Evolutionary conservation across 1,140 invertebrate genomes (phyloP).

Genomic region (Polypedilum pembai): DNA sequence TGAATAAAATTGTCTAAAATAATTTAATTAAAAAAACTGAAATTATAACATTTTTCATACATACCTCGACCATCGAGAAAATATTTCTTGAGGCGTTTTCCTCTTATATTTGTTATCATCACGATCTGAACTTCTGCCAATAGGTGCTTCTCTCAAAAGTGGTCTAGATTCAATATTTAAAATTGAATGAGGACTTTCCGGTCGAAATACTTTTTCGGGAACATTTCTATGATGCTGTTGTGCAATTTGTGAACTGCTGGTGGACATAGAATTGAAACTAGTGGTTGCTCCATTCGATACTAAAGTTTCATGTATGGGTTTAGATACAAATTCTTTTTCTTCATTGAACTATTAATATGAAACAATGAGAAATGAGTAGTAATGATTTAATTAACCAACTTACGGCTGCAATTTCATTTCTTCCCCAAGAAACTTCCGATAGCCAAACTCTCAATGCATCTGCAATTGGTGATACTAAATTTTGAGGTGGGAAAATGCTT

Average conservation of each 20-base stretch:
- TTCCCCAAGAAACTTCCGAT: slow-evolving; percentile 41
- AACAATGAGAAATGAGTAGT: neutral
- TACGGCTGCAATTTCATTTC: slow-evolving; percentile 41
- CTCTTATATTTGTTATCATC: slow-evolving; percentile 44
- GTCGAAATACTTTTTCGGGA: slow-evolving; percentile 21
- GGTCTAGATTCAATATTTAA: slow-evolving; percentile 33
- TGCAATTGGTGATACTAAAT: slow-evolving; percentile 41
- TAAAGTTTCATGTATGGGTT: neutral
- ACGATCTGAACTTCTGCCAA: slow-evolving; percentile 39
- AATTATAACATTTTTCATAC: neutral
- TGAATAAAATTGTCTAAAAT: slow-evolving; percentile 38
- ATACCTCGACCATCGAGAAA: slow-evolving; percentile 40
- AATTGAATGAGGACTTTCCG: slow-evolving; percentile 38
- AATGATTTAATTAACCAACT: neutral
- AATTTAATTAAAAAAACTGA: neutral
- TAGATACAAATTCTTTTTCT: neutral
- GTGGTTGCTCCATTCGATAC: neutral
- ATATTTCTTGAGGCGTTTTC: slow-evolving; percentile 40
- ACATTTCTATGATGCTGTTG: neutral
- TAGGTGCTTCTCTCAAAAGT: slow-evolving; percentile 39
- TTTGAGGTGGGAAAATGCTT: slow-evolving; percentile 40
- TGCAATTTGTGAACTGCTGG: neutral
- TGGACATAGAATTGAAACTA: neutral
- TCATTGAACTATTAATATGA: neutral
- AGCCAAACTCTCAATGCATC: slow-evolving; percentile 39